Conservation (phyloP, 2,888 invertebrate species). For the Drosophila stalkeri region DNA sequence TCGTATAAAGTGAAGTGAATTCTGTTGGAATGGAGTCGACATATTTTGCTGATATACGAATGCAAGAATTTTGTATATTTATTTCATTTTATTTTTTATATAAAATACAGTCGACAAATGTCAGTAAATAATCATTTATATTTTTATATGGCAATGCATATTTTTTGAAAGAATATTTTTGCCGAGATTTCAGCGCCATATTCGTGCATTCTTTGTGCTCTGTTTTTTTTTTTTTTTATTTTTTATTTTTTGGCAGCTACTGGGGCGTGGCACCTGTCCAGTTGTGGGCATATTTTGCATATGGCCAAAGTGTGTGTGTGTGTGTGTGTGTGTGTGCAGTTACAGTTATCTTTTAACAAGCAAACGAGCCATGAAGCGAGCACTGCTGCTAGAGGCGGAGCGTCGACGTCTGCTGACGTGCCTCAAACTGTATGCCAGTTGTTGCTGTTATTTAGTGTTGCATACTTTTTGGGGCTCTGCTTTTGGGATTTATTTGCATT, state of each 20-base stretch:
- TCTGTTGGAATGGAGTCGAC: not conserved
- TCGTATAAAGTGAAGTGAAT: conserved; percentile 1
- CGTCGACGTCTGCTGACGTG: conserved; percentile 44
- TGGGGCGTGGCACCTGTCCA: conserved; percentile 32
- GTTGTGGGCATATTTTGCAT: conserved; percentile 67
- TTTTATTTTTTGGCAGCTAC: conserved; percentile 16
- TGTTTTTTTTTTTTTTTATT: conserved; percentile 2
- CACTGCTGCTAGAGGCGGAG: conserved; percentile 46
- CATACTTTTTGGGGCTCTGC: conserved; percentile 62
- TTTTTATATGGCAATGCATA: conserved; percentile 16
- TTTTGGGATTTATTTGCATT: conserved; percentile 77
- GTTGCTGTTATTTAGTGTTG: conserved; percentile 65
- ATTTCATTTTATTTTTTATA: not conserved
- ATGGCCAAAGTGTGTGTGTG: conserved; percentile 13
- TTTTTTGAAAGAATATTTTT: conserved; percentile 16
- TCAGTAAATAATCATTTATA: conserved; percentile 14
- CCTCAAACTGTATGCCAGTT: conserved; percentile 54
- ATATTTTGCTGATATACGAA: conserved; percentile 4
- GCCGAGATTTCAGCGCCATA: conserved; percentile 22
- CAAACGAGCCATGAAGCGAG: conserved; percentile 64
- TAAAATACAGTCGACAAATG: conserved; percentile 24
- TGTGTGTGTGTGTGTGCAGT: conserved; percentile 29
- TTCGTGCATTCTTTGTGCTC: conserved; percentile 7
- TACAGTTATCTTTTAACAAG: conserved; percentile 67
- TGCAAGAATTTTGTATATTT: not conserved